phyloP scores from a whole-genome alignment of 2,888 invertebrate genomes.

The Ramazzottius varieornatus region DNA sequence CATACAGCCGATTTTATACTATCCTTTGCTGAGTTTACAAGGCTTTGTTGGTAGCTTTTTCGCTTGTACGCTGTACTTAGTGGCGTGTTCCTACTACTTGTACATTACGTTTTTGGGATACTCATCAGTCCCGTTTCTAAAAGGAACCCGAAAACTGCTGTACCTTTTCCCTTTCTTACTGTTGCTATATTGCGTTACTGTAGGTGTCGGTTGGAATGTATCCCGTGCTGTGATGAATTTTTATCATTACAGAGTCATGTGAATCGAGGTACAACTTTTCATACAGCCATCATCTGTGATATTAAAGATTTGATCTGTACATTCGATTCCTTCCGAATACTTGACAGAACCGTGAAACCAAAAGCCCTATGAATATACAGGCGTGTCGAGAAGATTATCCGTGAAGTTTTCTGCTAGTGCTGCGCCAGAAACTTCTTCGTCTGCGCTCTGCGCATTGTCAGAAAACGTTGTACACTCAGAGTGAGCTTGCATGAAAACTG shows the following conservation, averaged over 20 bases:
- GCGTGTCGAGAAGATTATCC: not conserved
- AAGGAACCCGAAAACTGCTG: constrained; percentile 54
- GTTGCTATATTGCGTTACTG: constrained; percentile 45
- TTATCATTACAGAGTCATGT: constrained; percentile 51
- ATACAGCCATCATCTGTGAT: no score
- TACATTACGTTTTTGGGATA: constrained; percentile 94
- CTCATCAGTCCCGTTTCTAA: constrained; percentile 56
- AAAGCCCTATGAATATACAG: no score
- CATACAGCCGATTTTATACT: constrained; percentile 62
- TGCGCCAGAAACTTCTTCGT: no score
- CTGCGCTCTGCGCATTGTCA: no score
- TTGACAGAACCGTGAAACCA: no score
- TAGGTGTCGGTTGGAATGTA: constrained; percentile 55
- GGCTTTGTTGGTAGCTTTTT: constrained; percentile 27
- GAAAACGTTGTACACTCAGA: no score
- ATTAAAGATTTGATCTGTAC: no score
- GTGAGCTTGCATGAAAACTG: no score
- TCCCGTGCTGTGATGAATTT: constrained; percentile 52
- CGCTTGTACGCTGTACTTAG: constrained; percentile 75
- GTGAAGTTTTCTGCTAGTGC: not conserved
- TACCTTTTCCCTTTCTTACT: constrained; percentile 51
- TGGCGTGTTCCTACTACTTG: constrained; percentile 65
- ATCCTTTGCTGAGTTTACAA: constrained; percentile 28
- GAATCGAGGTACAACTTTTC: no score
- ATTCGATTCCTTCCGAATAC: no score